Conservation (phyloP, 2,113 vertebrate genomes). For the Ancistrus triradiatus region DNA sequence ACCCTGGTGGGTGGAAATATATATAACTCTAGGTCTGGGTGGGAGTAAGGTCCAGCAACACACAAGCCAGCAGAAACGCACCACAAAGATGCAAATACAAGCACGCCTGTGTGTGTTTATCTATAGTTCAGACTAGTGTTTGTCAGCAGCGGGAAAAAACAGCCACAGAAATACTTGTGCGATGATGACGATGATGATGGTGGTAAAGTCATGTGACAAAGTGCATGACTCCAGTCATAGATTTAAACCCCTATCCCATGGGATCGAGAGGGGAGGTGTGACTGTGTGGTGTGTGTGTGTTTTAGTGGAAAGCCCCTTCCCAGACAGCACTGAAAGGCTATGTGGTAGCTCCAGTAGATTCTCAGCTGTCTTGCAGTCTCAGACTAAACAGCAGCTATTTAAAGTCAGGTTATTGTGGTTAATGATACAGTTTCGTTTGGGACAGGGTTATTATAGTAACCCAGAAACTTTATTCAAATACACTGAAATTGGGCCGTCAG, state of each 20-base stretch:
- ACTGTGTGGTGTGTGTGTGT: conserved; percentile 41
- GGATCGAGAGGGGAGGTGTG: conserved; percentile 33
- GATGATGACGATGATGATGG: conserved; percentile 3
- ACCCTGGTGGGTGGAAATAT: too few species aligned
- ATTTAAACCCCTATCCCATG: conserved; percentile 45
- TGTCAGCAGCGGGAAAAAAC: conserved; percentile 6
- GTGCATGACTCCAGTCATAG: conserved; percentile 43
- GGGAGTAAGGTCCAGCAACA: too few species aligned
- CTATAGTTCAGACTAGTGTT: conserved; percentile 2
- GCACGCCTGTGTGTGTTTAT: conserved; percentile 4
- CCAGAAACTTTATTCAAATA: too few species aligned
- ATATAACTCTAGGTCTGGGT: too few species aligned
- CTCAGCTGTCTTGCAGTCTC: conserved; percentile 62
- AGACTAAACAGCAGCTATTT: conserved; percentile 51
- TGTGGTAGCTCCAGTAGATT: conserved; percentile 57
- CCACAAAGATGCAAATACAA: too few species aligned
- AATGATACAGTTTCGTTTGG: too few species aligned
- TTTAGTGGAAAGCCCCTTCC: conserved; percentile 65
- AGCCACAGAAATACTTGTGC: conserved; percentile 16
- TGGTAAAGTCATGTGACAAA: conserved; percentile 6
- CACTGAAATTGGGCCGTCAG: too few species aligned
- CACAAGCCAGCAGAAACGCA: too few species aligned
- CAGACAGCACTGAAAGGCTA: conserved; percentile 55
- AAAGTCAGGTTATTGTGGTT: too few species aligned
- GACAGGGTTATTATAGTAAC: too few species aligned